Evolutionary conservation across 2,113 vertebrate genomes (phyloP).

Genomic region (Cottus gobio): DNA sequence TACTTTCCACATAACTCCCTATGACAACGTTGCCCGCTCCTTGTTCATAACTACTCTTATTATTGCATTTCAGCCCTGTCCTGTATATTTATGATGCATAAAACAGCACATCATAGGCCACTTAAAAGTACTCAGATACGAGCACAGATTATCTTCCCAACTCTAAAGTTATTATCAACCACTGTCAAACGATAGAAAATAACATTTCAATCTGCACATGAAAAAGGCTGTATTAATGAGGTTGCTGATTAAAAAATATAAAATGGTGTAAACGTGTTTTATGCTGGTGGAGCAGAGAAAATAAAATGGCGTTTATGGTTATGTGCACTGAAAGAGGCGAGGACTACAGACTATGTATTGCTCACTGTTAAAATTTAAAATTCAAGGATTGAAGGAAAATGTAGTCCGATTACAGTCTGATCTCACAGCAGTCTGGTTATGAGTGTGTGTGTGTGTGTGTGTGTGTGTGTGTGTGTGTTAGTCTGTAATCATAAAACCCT

Average conservation of each 20-base stretch:
- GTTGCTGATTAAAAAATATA: slow-evolving; percentile 34
- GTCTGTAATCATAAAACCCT: slow-evolving; percentile 29
- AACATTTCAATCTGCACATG: slow-evolving; percentile 7
- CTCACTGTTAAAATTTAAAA: slow-evolving; percentile 33
- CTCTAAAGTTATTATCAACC: slow-evolving; percentile 17
- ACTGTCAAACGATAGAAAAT: slow-evolving; percentile 34
- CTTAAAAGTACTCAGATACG: slow-evolving; percentile 28
- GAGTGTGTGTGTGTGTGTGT: background rate
- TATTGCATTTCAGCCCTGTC: slow-evolving; percentile 58
- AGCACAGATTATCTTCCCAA: slow-evolving; percentile 35
- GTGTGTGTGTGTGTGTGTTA: slow-evolving; percentile 31
- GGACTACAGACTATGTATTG: slow-evolving; percentile 49
- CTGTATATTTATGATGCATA: slow-evolving; percentile 56
- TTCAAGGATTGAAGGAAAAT: slow-evolving; percentile 37
- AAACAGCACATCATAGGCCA: slow-evolving; percentile 57
- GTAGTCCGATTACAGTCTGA: slow-evolving; percentile 34
- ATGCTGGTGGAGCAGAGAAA: slow-evolving; percentile 52
- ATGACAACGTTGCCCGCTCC: slow-evolving; percentile 35
- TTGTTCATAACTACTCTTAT: slow-evolving; percentile 13
- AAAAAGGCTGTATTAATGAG: slow-evolving; percentile 32
- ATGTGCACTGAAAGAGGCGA: slow-evolving; percentile 3
- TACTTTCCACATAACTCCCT: background rate
- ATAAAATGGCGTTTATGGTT: slow-evolving; percentile 19
- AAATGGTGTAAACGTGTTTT: slow-evolving; percentile 48
- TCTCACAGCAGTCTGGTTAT: slow-evolving; percentile 45